Base-by-base conservation (phyloP, 2,797 vertebrate genomes). In the Gymnopithys bicolor region DNA sequence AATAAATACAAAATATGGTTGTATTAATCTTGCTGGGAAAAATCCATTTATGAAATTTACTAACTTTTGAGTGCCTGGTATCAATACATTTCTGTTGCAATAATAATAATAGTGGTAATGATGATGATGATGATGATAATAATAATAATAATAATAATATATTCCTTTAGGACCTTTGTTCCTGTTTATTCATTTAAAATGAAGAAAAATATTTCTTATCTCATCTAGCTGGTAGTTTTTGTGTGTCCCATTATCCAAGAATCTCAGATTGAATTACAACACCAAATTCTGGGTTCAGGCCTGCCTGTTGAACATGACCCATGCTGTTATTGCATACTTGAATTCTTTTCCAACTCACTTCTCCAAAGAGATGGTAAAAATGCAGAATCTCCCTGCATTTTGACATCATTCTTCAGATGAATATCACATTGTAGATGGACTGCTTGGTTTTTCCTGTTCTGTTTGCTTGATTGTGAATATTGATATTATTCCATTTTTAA, bases 261-360 rank as follows among this genome's bases (percentile, higher is more conserved):
- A 46, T 13, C 53, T 21, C 41, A 32, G 63, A n/a, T 80, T 87
- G 78, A 93, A 89, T 89, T 93, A 87, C 55, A 85, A 64, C 49
- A 87, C 30, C 4, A 3, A 77, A 80, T 67, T 92, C 74, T 87
- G 35, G 41, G 84, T 90, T 84, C 60, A 43, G 64, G 53, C 75
- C 84, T 96, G 87, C 39, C 62, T 85, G 45, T 13, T 73, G 68
- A 94, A 60, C 60, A 67, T 10, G 3, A 68, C 33, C 41, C 37
- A 32, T 46, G 37, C 41, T 87, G 49, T 68, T 73, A 28, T 63
- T 76, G 67, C 60, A 74, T 87, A 84, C 28, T 51, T 79, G 76
- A 95, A 91, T 92, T 85, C 71, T 92, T 83, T 91, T 95, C 87
- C 92, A 96, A 94, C 33, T 71, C 60, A 60, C 52, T 82, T 76